A percentile compares a stretch with the other conserved stretches of the same genome.
These are phyloP conservation scores for Phaenicophaeus curvirostris DNA, from an alignment of 2,797 vertebrate genomes.

Conservation along the genomic window DNA sequence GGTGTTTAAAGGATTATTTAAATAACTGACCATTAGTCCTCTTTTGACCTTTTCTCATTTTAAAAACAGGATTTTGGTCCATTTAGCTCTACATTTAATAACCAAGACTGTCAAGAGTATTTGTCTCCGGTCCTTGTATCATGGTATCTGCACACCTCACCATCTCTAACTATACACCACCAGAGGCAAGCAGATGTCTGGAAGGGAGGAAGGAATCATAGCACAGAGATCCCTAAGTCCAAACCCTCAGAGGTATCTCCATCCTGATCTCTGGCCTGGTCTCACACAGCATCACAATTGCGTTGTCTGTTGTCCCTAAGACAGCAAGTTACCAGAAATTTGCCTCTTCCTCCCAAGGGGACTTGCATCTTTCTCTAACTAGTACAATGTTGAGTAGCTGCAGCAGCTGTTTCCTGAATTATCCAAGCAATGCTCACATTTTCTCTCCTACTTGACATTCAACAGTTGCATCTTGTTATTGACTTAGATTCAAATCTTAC, in stretches of 20 bases:
- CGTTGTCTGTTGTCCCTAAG: background rate
- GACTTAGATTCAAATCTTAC: background rate
- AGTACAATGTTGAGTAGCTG: background rate
- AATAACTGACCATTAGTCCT: background rate
- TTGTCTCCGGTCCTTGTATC: background rate
- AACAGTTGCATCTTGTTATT: slow-evolving; percentile 13
- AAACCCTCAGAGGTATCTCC: background rate
- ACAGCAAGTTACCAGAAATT: background rate
- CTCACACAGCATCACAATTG: background rate
- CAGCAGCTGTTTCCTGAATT: slow-evolving; percentile 39
- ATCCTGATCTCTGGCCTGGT: background rate
- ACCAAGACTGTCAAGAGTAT: background rate
- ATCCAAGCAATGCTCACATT: background rate
- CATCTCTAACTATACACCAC: background rate
- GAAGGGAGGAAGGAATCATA: background rate
- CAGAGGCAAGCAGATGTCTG: background rate
- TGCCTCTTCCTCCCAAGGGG: background rate
- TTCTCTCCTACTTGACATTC: background rate
- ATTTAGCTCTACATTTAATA: background rate
- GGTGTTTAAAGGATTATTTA: background rate
- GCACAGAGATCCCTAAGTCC: background rate
- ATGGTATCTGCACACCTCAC: background rate
- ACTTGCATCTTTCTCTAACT: background rate
- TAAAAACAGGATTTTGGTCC: background rate
- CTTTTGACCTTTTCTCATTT: background rate